Base-by-base conservation (phyloP, 2,888 invertebrate species). In the Drosophila mayaguana region DNA sequence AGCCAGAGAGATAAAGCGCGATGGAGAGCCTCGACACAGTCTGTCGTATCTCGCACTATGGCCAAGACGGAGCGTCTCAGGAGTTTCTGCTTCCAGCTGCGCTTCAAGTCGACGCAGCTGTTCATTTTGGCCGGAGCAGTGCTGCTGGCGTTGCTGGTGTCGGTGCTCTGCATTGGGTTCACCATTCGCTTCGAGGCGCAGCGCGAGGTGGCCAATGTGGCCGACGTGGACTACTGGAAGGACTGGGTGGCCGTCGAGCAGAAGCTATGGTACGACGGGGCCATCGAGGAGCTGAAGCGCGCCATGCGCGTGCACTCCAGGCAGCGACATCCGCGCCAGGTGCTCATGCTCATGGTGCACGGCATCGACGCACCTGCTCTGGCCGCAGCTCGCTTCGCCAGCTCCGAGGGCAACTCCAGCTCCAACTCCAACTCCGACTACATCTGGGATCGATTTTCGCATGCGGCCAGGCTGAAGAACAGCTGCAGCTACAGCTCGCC, bases 351-450 rank as follows among this genome's bases (percentile, higher is more conserved):
- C 90, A 91, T 98, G 2, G 97, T 97, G 0, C 97, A 98, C 86
- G 98, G 98, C 1, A 96, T 98, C 96, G 97, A 97, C 0, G 94
- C 96, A 0, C 95, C 96, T 63, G 97, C 97, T 0, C 94, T 97
- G 59, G 96, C 97, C 0, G 96, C 96, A 0, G 64, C 79, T 1
- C 69, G 91, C 8, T 90, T 95, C 96, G 0, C 94, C 96, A 83
- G 96, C 96, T 63, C 95, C 1, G 32, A 51, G 11, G 22, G 1
- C 48, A 32, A 18, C 11, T 25, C 25, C 3, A 63, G 63, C 14
- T 7, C 43, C 48, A 32, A 18, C 11, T 25, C 25, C 3, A 63
- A 63, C 14, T 7, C 43, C 70, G 93, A 59, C 18, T 79, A 97
- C 55, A 92, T 94, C 0, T 98, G 96, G 94, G 98, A 98, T 91